phyloP scores from a whole-genome alignment of 2,113 vertebrate genomes.

The Micronycteris hirsuta region DNA sequence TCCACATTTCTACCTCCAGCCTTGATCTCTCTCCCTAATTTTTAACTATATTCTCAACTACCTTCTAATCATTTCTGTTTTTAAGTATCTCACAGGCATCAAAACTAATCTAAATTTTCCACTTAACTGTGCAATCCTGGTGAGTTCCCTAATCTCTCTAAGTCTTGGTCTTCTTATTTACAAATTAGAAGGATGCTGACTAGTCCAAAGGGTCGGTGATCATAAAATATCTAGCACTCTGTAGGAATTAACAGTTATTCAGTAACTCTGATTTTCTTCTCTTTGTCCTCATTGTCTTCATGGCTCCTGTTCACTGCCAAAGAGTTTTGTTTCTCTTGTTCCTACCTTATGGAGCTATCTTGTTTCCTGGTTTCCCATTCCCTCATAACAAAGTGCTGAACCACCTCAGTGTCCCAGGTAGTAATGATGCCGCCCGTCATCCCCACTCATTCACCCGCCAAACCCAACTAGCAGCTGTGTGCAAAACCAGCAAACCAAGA shows the following conservation, averaged over 20 bases:
- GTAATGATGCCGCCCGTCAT: neutral
- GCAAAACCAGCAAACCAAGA: neutral
- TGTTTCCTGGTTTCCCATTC: neutral
- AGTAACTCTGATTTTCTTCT: neutral
- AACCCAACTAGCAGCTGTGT: neutral
- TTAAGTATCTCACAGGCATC: neutral
- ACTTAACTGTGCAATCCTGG: neutral
- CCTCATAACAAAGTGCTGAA: neutral
- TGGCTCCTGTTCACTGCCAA: neutral
- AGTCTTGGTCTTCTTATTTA: neutral
- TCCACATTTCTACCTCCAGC: neutral
- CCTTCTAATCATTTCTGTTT: neutral
- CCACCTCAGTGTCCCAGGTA: neutral
- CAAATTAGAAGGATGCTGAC: neutral
- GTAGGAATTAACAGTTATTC: neutral
- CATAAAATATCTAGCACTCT: neutral
- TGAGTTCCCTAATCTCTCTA: neutral
- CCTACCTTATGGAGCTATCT: neutral
- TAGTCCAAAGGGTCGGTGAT: neutral
- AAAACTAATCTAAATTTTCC: neutral
- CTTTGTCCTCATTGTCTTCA: neutral
- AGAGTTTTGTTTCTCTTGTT: neutral
- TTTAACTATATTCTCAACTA: neutral
- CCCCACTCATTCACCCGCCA: neutral
- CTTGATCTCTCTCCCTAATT: neutral